These are phyloP conservation scores for Agrotis puta DNA, from an alignment of 2,888 invertebrate genomes.

Conservation along the genomic window DNA sequence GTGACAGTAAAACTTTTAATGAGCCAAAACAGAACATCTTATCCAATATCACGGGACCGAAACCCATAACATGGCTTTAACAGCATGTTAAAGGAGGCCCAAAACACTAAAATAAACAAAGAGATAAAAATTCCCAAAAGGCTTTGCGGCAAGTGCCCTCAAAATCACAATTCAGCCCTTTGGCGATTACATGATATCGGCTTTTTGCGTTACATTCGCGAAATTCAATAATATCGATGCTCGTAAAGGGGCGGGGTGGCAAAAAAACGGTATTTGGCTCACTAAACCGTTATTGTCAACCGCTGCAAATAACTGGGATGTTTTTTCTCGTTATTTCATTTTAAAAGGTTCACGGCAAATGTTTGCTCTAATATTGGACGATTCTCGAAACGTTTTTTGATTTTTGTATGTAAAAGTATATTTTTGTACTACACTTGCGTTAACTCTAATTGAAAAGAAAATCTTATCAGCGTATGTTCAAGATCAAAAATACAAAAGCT, in stretches of 20 bases:
- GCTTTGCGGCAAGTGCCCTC: slow-evolving; percentile 72
- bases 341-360: slow-evolving; percentile 61
- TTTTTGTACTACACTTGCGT: neutral
- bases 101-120: slow-evolving; percentile 75
- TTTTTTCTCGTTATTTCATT: slow-evolving; percentile 67
- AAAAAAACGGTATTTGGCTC: slow-evolving; percentile 63
- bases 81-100: slow-evolving; percentile 58
- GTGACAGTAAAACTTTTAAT: slow-evolving; percentile 43
- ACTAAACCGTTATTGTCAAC: slow-evolving; percentile 68
- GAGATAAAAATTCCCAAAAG: slow-evolving; percentile 73
- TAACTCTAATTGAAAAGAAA: neutral
- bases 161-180: slow-evolving; percentile 75
- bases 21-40: slow-evolving; percentile 48
- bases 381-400: slow-evolving; percentile 16
- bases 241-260: slow-evolving; percentile 67
- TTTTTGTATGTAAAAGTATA: slow-evolving; percentile 9
- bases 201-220: slow-evolving; percentile 66
- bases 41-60: slow-evolving; percentile 45
- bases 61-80: slow-evolving; percentile 56
- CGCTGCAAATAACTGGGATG: slow-evolving; percentile 65
- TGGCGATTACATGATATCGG: slow-evolving; percentile 74
- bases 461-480: too few relatives aligned
- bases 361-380: slow-evolving; percentile 45
- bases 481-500: neutral
- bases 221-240: slow-evolving; percentile 74